Conservation (phyloP, 1,140 invertebrate species). For the Mamestra configurata region DNA sequence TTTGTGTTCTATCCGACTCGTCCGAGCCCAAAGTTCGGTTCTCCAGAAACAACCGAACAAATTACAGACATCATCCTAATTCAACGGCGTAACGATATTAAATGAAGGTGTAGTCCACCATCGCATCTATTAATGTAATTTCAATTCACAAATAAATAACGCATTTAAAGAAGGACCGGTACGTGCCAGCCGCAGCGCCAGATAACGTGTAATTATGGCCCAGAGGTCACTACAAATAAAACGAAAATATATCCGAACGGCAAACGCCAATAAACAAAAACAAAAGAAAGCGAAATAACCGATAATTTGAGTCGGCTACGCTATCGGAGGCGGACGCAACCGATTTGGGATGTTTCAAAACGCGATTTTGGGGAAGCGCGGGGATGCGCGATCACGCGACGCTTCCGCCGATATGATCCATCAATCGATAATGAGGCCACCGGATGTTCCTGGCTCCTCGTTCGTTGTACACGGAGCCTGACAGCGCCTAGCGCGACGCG, state of each 20-base stretch:
- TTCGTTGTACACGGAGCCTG: conserved; percentile 63
- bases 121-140: conserved; percentile 82
- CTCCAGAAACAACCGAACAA: conserved; percentile 62
- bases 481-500: conserved; percentile 64
- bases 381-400: conserved; percentile 78
- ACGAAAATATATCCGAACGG: conserved; percentile 66
- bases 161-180: conserved; percentile 80
- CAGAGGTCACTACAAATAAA: conserved; percentile 86
- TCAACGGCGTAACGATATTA: conserved; percentile 82
- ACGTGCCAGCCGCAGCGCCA: conserved; percentile 72
- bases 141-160: conserved; percentile 86
- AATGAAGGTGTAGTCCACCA: conserved; percentile 82
- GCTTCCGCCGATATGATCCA: conserved; percentile 74
- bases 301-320: conserved; percentile 75
- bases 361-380: conserved; percentile 73
- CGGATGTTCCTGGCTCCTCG: conserved; percentile 68
- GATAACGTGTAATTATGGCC: conserved; percentile 80
- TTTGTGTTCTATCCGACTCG: conserved; percentile 62
- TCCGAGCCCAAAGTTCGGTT: conserved; percentile 52
- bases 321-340: conserved; percentile 74
- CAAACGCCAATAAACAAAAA: conserved; percentile 77
- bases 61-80: conserved; percentile 83
- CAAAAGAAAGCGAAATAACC: conserved; percentile 84
- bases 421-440: conserved; percentile 60
- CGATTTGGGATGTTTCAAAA: conserved; percentile 74